Percentiles rank a stretch among this genome's conserved stretches.
phyloP scores from a whole-genome alignment of 2,888 invertebrate genomes.

The Ditula angustiorana region DNA sequence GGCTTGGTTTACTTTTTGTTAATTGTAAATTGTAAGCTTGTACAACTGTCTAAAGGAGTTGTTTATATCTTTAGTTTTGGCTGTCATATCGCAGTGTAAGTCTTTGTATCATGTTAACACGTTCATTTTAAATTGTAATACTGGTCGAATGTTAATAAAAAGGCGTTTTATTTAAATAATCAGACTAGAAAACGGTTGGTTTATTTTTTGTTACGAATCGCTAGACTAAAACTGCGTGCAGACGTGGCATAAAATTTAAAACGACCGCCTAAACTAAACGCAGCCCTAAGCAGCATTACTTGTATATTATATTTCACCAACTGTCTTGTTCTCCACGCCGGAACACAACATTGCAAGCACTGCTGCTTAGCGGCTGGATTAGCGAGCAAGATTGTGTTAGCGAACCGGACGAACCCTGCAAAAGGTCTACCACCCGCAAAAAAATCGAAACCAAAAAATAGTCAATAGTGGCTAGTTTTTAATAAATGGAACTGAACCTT shows the following conservation, averaged over 20 bases:
- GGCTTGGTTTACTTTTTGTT: neutral
- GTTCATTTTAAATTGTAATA: conserved; percentile 26
- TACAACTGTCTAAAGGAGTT: conserved; percentile 53
- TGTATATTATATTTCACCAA: too few species aligned
- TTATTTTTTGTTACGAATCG: neutral
- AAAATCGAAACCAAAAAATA: too few species aligned
- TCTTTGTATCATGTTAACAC: conserved; percentile 51
- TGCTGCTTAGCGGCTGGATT: too few species aligned
- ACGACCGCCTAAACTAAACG: too few species aligned
- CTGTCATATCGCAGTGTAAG: conserved; percentile 68
- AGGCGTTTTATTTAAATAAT: neutral
- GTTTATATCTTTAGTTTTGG: conserved; percentile 56
- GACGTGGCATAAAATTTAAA: neutral
- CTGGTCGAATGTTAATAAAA: conserved; percentile 1
- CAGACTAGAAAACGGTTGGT: neutral
- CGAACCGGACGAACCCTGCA: too few species aligned
- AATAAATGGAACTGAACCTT: too few species aligned
- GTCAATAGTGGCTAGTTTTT: too few species aligned
- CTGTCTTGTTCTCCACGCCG: too few species aligned
- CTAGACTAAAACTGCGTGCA: neutral
- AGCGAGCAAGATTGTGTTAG: too few species aligned
- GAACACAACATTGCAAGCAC: too few species aligned
- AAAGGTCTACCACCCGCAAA: too few species aligned
- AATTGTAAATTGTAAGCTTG: conserved; percentile 14
- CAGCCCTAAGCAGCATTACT: too few species aligned